Percentiles rank a stretch among this genome's conserved stretches.
Conservation (phyloP, 2,888 invertebrate species). For the Ommatoiulus sabulosus region DNA sequence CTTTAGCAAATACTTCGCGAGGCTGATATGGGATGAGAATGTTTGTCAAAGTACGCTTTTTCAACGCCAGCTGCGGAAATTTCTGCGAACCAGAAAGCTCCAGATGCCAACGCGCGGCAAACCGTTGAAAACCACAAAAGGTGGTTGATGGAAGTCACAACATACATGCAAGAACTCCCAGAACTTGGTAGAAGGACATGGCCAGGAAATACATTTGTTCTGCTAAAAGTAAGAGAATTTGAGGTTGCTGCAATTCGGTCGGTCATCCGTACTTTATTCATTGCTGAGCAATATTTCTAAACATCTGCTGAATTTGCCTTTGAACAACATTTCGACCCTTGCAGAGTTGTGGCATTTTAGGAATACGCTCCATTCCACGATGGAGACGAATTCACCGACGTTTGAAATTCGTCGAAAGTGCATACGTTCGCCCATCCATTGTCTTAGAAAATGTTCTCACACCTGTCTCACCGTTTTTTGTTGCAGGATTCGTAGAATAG, state of each 20-base stretch:
- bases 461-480: conserved; percentile 26
- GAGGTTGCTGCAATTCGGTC: neutral
- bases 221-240: neutral
- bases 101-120: neutral
- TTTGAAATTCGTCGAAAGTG: neutral
- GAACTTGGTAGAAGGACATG: neutral
- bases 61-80: neutral
- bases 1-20: neutral
- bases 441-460: conserved; percentile 44
- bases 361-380: too few species aligned
- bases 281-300: too few species aligned
- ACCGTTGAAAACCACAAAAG: neutral
- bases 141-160: neutral
- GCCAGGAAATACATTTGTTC: neutral
- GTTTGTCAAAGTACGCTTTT: conserved; percentile 7
- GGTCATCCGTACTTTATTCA: too few species aligned
- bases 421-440: neutral
- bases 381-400: neutral
- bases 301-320: too few species aligned
- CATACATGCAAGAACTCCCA: neutral
- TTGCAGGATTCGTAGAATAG: conserved; percentile 48
- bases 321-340: too few species aligned
- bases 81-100: neutral
- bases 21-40: neutral
- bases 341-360: too few species aligned